Percentiles rank a stretch among this genome's conserved stretches.
Evolutionary conservation across 2,113 vertebrate species (phyloP).

Genomic region (Sisor rabdophorus): DNA sequence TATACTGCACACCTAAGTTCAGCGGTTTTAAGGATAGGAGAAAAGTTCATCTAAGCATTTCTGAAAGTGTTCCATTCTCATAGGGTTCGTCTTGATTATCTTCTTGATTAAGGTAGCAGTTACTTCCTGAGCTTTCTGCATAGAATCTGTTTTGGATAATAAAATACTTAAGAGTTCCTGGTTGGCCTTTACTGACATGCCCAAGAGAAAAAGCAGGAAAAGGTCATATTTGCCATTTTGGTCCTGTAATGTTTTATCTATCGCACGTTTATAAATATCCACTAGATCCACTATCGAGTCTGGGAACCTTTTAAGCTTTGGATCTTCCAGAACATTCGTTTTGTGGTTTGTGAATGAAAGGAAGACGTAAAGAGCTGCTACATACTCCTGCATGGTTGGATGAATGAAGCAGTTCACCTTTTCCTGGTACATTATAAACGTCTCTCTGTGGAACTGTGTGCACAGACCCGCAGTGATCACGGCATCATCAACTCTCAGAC

Average conservation of each 20-base stretch:
- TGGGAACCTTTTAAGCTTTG: slow-evolving; percentile 35
- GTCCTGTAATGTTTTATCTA: slow-evolving; percentile 56
- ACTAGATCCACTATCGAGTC: slow-evolving; percentile 25
- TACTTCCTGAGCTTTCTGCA: slow-evolving; percentile 36
- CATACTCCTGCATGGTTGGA: slow-evolving; percentile 69
- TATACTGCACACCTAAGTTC: neutral
- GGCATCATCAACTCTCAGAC: slow-evolving; percentile 32
- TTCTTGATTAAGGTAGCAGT: slow-evolving; percentile 50
- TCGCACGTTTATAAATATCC: slow-evolving; percentile 55
- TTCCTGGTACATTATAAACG: slow-evolving; percentile 52
- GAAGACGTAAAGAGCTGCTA: slow-evolving; percentile 67
- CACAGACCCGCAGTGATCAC: slow-evolving; percentile 59
- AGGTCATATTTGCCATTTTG: slow-evolving; percentile 58
- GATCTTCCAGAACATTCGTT: slow-evolving; percentile 58
- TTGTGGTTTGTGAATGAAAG: slow-evolving; percentile 53
- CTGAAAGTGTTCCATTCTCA: slow-evolving; percentile 50
- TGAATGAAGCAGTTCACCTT: slow-evolving; percentile 64
- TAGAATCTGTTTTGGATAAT: slow-evolving; percentile 14
- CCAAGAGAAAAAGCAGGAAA: slow-evolving; percentile 62
- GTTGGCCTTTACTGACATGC: slow-evolving; percentile 55
- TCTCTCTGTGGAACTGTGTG: slow-evolving; percentile 51
- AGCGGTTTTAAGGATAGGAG: neutral
- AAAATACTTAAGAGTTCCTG: slow-evolving; percentile 53
- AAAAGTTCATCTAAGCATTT: slow-evolving; percentile 61
- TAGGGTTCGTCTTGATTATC: slow-evolving; percentile 49